These are phyloP conservation scores for Sebastolobus alascanus DNA, from an alignment of 2,797 vertebrate species.

Conservation along the genomic window DNA sequence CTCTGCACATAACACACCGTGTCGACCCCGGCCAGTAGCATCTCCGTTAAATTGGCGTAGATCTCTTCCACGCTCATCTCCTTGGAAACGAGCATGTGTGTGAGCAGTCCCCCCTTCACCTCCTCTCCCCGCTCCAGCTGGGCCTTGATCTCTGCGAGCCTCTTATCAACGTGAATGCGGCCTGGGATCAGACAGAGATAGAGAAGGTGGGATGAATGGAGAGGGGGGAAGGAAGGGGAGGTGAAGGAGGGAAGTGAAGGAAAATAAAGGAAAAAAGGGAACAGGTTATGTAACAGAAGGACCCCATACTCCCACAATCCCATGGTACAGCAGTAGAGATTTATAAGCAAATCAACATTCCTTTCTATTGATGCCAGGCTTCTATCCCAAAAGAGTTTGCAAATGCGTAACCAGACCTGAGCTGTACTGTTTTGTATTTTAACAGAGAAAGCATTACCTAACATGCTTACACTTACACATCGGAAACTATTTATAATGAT, in stretches of 20 bases:
- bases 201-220: constrained; percentile 39
- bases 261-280: constrained; percentile 24
- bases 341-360: constrained; percentile 64
- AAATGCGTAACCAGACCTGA: background rate
- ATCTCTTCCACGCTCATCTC: constrained; percentile 93
- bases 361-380: constrained; percentile 35
- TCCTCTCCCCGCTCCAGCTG: constrained; percentile 85
- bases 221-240: background rate
- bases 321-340: constrained; percentile 37
- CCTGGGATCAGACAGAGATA: constrained; percentile 80
- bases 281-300: constrained; percentile 60
- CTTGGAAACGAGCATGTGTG: constrained; percentile 89
- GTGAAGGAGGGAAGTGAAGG: constrained; percentile 5
- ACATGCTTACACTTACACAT: constrained; percentile 14
- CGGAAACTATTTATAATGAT: background rate
- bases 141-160: constrained; percentile 85
- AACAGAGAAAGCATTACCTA: background rate
- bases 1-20: constrained; percentile 78
- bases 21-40: constrained; percentile 95
- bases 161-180: constrained; percentile 90
- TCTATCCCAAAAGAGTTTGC: background rate
- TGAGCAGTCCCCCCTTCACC: constrained; percentile 91
- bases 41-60: constrained; percentile 94
- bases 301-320: constrained; percentile 54
- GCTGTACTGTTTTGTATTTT: background rate